These are phyloP conservation scores for Lathamus discolor DNA, from an alignment of 2,113 vertebrate genomes.

Conservation along the genomic window DNA sequence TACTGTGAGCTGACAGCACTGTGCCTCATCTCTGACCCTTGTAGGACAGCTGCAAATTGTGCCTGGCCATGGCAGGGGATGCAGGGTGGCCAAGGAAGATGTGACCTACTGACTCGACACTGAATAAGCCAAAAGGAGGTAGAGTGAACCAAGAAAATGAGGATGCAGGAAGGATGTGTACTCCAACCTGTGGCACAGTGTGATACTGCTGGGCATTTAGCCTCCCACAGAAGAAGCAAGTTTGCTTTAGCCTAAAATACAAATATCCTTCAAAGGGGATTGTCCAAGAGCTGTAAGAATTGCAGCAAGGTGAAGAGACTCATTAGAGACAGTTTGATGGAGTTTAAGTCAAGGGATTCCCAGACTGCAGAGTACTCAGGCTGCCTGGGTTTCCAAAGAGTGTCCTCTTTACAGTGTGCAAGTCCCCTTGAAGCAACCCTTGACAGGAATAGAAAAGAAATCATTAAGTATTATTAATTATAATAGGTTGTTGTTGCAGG, in stretches of 20 bases:
- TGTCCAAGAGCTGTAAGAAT: not conserved
- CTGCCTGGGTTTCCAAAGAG: not conserved
- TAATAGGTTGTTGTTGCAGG: slow-evolving; percentile 45
- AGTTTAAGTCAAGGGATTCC: not conserved
- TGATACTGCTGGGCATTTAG: not conserved
- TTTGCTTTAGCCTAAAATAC: not conserved
- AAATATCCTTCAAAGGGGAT: not conserved
- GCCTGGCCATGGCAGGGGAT: not conserved
- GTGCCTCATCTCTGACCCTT: not conserved
- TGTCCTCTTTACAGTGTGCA: fast-evolving
- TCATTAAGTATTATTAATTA: slow-evolving; percentile 52
- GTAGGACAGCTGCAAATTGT: not conserved
- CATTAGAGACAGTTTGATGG: not conserved
- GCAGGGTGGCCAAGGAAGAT: not conserved
- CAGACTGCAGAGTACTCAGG: not conserved
- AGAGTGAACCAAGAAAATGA: not conserved
- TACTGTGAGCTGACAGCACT: not conserved
- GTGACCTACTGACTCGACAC: not conserved
- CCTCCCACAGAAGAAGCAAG: not conserved
- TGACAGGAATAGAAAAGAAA: slow-evolving; percentile 28
- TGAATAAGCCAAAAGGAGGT: too few species aligned
- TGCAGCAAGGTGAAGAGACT: not conserved
- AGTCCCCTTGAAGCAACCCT: slow-evolving; percentile 48
- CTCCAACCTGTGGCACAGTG: fast-evolving
- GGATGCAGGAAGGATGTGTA: not conserved